phyloP scores from a whole-genome alignment of 2,888 invertebrate genomes.

The Diplazon laetatorius region DNA sequence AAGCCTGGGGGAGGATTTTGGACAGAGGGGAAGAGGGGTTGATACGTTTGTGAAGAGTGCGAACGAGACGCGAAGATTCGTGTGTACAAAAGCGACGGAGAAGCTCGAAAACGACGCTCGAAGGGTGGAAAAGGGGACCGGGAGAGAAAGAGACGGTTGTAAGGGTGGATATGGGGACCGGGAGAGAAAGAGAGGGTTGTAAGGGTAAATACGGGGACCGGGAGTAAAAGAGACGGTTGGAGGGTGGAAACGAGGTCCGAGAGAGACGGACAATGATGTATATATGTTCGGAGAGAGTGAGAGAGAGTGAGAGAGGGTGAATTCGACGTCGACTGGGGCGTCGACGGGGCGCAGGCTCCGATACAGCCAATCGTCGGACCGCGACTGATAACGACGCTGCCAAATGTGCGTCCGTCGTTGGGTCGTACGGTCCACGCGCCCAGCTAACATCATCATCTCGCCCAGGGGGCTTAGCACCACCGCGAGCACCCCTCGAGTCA shows the following conservation, averaged over 20 bases:
- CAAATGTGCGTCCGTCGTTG: constrained; percentile 80
- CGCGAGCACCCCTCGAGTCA: constrained; percentile 45
- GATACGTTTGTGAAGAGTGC: too few species aligned
- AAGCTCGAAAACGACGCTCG: too few species aligned
- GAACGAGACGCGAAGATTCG: too few species aligned
- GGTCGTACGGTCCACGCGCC: constrained; percentile 79
- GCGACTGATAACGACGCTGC: constrained; percentile 81
- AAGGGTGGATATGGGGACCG: too few species aligned
- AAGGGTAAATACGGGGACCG: background rate
- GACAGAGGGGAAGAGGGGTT: constrained; percentile 59
- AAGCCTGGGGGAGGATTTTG: too few species aligned
- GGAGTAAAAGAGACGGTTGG: constrained; percentile 1
- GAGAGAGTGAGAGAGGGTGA: constrained; percentile 30
- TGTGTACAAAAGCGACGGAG: too few species aligned
- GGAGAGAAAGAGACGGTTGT: constrained; percentile 1
- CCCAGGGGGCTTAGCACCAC: constrained; percentile 62
- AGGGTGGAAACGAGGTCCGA: constrained; percentile 44
- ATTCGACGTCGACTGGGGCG: constrained; percentile 52
- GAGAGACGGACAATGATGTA: constrained; percentile 24
- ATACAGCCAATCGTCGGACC: constrained; percentile 82
- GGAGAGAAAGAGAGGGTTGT: constrained; percentile 9
- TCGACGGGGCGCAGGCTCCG: constrained; percentile 81
- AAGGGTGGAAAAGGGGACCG: constrained; percentile 29
- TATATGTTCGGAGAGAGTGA: constrained; percentile 36
- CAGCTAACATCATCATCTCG: constrained; percentile 72